A percentile compares a stretch with the other conserved stretches of the same genome.
These are phyloP conservation scores for Heptranchias perlo DNA, from an alignment of 2,113 vertebrate species.

Conservation along the genomic window DNA sequence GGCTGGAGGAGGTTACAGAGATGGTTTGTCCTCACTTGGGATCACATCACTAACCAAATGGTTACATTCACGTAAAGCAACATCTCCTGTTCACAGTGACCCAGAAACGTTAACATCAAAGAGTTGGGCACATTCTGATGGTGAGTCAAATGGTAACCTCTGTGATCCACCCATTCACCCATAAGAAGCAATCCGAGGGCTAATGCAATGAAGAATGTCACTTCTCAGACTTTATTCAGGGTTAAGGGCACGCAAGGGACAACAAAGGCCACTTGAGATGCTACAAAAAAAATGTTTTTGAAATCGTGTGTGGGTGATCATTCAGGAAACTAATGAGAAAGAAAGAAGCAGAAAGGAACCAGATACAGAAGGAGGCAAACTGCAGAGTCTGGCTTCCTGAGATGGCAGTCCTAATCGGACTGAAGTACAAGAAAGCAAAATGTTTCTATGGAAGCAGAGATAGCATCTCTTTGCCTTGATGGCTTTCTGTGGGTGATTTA, in stretches of 20 bases:
- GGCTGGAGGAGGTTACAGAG: too few relatives aligned
- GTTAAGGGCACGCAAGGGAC: neutral
- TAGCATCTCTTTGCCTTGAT: neutral
- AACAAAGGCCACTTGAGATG: neutral
- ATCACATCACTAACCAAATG: neutral
- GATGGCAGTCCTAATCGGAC: neutral
- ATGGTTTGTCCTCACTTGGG: neutral
- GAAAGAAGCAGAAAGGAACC: neutral
- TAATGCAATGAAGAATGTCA: neutral
- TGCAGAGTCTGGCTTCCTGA: neutral
- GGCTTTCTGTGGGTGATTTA: neutral
- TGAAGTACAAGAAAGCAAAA: conserved; percentile 5
- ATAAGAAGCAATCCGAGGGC: neutral
- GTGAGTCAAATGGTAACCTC: neutral
- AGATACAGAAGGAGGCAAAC: neutral
- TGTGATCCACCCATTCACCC: neutral
- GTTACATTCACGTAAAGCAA: neutral
- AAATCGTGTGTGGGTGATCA: neutral
- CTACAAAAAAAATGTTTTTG: neutral
- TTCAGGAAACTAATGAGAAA: neutral
- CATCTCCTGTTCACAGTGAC: neutral
- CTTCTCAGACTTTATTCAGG: too few relatives aligned
- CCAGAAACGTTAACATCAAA: too few relatives aligned
- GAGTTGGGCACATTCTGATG: too few relatives aligned
- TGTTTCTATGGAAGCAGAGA: neutral